A percentile compares a stretch with the other conserved stretches of the same genome.
Conservation (phyloP, 92 coral and sea anemone species). For the Galaxea fascicularis region DNA sequence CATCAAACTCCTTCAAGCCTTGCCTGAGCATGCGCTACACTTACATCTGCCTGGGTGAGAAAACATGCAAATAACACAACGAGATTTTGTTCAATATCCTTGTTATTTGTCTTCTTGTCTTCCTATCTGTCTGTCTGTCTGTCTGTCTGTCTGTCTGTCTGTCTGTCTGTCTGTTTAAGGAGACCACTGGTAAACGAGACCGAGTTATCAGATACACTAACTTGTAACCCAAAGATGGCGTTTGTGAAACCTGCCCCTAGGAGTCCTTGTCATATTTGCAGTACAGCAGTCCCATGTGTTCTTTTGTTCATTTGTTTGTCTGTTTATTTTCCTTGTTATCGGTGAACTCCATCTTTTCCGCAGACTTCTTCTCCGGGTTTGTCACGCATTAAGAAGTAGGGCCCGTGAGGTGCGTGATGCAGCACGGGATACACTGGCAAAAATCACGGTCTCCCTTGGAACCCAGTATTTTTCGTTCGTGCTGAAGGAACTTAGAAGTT, state of each 20-base stretch:
- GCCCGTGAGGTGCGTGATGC: slow-evolving; percentile 94
- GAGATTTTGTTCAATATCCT: neutral
- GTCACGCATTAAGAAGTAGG: slow-evolving; percentile 89
- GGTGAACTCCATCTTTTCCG: neutral
- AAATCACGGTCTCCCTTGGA: slow-evolving; percentile 91
- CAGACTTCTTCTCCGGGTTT: slow-evolving; percentile 90
- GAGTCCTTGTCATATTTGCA: too few relatives aligned
- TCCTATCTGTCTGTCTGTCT: neutral
- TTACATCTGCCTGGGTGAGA: slow-evolving; percentile 93
- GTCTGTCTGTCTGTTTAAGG: neutral
- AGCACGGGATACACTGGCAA: slow-evolving; percentile 91
- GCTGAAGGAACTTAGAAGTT: slow-evolving; percentile 80
- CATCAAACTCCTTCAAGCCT: slow-evolving; percentile 87
- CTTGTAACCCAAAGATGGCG: too few relatives aligned
- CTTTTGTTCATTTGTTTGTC: neutral
- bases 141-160: neutral
- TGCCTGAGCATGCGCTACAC: slow-evolving; percentile 91
- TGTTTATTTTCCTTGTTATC: neutral
- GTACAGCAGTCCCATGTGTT: neutral
- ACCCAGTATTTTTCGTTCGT: slow-evolving; percentile 89
- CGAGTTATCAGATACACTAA: too few relatives aligned
- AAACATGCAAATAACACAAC: neutral
- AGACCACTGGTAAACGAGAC: too few relatives aligned
- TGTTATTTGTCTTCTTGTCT: neutral
- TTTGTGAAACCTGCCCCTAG: too few relatives aligned